Evolutionary conservation across 2,113 vertebrate genomes (phyloP), one percentile per base, ranked within the genome.

Genomic region (Pygoscelis adeliae): DNA sequence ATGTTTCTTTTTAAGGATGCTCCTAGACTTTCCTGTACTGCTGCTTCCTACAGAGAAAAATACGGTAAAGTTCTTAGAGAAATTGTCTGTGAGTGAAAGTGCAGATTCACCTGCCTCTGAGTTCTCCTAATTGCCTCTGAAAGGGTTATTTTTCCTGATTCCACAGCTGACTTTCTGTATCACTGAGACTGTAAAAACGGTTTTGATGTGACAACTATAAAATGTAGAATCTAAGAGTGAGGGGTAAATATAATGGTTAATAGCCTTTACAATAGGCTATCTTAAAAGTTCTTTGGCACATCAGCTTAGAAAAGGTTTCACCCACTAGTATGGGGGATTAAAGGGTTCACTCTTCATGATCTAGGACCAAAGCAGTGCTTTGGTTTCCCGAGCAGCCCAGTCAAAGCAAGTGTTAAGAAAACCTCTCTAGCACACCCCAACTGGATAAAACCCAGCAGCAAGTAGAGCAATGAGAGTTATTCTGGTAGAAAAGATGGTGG

Each of bases 21-120:
- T 73, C 17, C 46, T 46, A 78, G 40, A 38, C 15, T 78, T 52
- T 36, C 44, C 32, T 50, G 8, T 40, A 15, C n/a, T 80, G 36
- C 40, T 90, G 14, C 9, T 46, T 20, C 6, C 26, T 42, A 25
- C 25, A 17, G 38, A 65, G 42, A 77, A 79, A 88, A 86, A 17
- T 4, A 34, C 3, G 0, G 0, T 50, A 16, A 72, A 52, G 16
- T 4, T 65, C 10, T 69, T n/a, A 30, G 52, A 72, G 62, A 77
- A 89, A 44, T 19, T 32, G 20, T 15, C 21, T 84, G 20, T 27
- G 22, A 59, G 10, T 56, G 30, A 38, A 86, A 71, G 14, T 62
- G 58, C 8, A 5, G 15, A 16, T 70, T 58, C 14, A 63, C 7
- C 23, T 78, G 5, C 18, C 21, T 65, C 17, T 15, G 32, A 36